phyloP scores from a whole-genome alignment of 35 echinoderm and acorn worm genomes.

The Hemicentrotus pulcherrimus region DNA sequence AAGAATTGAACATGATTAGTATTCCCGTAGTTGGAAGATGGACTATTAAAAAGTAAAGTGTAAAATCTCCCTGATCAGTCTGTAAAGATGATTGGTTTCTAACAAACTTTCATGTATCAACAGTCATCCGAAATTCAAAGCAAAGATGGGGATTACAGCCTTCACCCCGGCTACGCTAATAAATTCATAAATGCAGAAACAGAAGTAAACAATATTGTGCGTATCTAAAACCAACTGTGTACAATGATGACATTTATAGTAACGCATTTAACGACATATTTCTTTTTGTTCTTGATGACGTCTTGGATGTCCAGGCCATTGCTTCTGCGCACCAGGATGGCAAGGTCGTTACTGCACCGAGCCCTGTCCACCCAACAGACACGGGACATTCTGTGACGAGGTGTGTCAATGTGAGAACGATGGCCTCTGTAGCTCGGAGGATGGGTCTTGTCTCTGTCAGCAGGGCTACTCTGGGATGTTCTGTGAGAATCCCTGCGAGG shows the following conservation, averaged over 20 bases:
- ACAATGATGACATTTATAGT: not conserved
- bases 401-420: conserved; percentile 53
- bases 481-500: conserved; percentile 62
- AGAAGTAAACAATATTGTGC: too few species aligned
- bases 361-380: not conserved
- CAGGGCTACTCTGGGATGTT: conserved; percentile 56
- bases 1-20: too few species aligned
- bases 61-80: too few species aligned
- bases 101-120: too few species aligned
- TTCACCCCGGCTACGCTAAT: too few species aligned
- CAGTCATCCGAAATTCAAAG: too few species aligned
- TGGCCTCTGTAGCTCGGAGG: conserved; percentile 55
- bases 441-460: conserved; percentile 67
- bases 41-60: too few species aligned
- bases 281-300: not conserved
- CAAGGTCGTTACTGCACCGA: conserved; percentile 47
- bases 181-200: too few species aligned
- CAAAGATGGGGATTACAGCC: too few species aligned
- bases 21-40: too few species aligned
- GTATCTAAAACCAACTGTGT: too few species aligned
- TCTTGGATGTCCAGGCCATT: not conserved
- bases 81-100: too few species aligned
- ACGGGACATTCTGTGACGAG: conserved; percentile 37
- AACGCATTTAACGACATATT: not conserved
- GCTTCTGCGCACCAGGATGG: conserved; percentile 49